These are phyloP conservation scores for Thecocarcelia acutangulata DNA, from an alignment of 2,888 invertebrate genomes.

Conservation along the genomic window DNA sequence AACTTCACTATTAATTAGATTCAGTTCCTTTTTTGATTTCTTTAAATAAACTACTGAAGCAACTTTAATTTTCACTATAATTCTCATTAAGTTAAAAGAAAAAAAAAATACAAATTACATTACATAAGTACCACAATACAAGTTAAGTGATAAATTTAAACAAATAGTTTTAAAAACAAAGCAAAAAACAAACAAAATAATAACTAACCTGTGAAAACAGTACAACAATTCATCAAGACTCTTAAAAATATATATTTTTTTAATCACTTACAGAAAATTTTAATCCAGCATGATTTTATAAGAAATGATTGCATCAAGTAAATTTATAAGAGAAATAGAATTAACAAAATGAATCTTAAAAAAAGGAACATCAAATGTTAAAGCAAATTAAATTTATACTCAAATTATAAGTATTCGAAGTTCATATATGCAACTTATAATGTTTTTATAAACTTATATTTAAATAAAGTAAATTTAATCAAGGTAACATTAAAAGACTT, in stretches of 20 bases:
- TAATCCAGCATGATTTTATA: slow-evolving; percentile 8
- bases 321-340: slow-evolving; percentile 27
- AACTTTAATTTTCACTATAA: slow-evolving; percentile 30
- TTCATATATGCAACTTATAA: slow-evolving; percentile 2
- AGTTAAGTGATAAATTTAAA: slow-evolving; percentile 67
- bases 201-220: slow-evolving; percentile 67
- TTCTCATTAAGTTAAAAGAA: slow-evolving; percentile 7
- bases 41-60: slow-evolving; percentile 44
- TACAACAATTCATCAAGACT: slow-evolving; percentile 70
- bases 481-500: slow-evolving; percentile 34
- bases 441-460: slow-evolving; percentile 3
- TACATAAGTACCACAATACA: slow-evolving; percentile 60
- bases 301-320: slow-evolving; percentile 29
- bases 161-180: slow-evolving; percentile 69
- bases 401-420: slow-evolving; percentile 17
- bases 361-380: slow-evolving; percentile 41
- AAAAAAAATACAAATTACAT: neutral
- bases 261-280: slow-evolving; percentile 7
- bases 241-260: slow-evolving; percentile 45
- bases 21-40: slow-evolving; percentile 66
- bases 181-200: slow-evolving; percentile 34
- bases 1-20: slow-evolving; percentile 48
- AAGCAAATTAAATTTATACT: slow-evolving; percentile 53
- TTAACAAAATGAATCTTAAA: slow-evolving; percentile 18
- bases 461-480: slow-evolving; percentile 41